Conservation (phyloP, 2,797 vertebrate species). For the Geotrypetes seraphini region DNA sequence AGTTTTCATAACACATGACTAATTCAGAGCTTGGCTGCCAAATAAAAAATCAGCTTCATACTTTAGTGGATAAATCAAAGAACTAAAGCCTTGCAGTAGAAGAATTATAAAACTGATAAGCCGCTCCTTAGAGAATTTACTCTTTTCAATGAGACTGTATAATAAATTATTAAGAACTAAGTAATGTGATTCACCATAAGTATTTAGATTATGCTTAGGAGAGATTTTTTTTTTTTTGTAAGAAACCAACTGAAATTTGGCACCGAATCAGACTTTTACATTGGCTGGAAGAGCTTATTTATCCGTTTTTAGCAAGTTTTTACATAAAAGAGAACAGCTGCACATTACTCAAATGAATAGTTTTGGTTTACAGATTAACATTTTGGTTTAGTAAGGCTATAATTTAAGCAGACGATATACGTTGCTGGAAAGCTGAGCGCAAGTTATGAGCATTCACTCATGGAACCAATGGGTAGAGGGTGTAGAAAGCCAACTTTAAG, state of each 20-base stretch:
- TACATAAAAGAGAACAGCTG: slow-evolving; percentile 29
- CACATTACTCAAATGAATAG: slow-evolving; percentile 33
- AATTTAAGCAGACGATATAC: slow-evolving; percentile 53
- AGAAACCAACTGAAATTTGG: neutral
- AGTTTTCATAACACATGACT: too few species aligned
- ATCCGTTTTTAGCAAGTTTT: slow-evolving; percentile 31
- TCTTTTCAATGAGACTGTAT: too few species aligned
- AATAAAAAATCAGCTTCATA: too few species aligned
- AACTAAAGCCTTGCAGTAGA: too few species aligned
- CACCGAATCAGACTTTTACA: slow-evolving; percentile 1
- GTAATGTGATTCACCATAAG: too few species aligned
- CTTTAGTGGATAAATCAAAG: too few species aligned
- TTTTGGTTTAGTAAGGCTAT: slow-evolving; percentile 53
- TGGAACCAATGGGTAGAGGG: slow-evolving; percentile 51
- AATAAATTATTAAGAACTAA: too few species aligned
- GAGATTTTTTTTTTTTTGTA: too few species aligned
- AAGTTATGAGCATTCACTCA: slow-evolving; percentile 53
- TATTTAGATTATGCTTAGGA: too few species aligned
- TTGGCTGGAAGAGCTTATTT: slow-evolving; percentile 22
- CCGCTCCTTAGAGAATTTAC: too few species aligned
- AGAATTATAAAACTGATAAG: too few species aligned
- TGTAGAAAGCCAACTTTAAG: slow-evolving; percentile 32
- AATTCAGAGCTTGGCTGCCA: too few species aligned
- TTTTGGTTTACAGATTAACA: slow-evolving; percentile 36
- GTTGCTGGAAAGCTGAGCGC: slow-evolving; percentile 36